These are phyloP conservation scores for Irena cyanogastra DNA, from an alignment of 2,113 vertebrate species.

Conservation along the genomic window DNA sequence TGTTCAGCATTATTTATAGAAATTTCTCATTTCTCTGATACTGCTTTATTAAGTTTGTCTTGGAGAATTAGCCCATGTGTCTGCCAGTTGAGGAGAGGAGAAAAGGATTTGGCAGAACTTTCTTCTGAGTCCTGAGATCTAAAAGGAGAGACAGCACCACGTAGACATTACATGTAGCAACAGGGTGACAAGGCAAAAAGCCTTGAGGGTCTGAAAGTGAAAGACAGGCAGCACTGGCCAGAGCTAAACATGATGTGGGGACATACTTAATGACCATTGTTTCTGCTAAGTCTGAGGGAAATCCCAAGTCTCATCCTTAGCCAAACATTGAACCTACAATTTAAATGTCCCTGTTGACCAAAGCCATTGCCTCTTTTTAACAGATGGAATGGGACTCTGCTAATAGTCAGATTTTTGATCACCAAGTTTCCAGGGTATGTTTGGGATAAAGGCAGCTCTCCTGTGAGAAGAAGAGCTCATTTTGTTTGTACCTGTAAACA, in stretches of 20 bases:
- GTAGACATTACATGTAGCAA: not conserved
- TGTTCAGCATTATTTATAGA: slow-evolving; percentile 13
- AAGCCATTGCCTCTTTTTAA: not conserved
- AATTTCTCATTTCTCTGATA: not conserved
- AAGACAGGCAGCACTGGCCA: not conserved
- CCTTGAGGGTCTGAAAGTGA: not conserved
- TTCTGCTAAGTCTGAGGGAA: not conserved
- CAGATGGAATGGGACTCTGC: not conserved
- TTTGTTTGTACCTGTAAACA: slow-evolving; percentile 35
- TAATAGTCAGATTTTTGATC: slow-evolving; percentile 11
- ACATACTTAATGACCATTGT: not conserved
- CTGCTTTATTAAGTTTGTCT: not conserved
- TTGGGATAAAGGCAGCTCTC: not conserved
- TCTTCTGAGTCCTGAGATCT: not conserved
- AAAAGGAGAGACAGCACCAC: not conserved
- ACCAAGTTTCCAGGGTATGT: not conserved
- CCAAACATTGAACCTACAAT: not conserved
- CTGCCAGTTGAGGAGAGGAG: not conserved
- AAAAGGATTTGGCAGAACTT: not conserved
- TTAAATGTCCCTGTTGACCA: not conserved
- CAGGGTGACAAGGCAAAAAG: not conserved
- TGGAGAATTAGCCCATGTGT: not conserved
- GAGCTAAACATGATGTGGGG: not conserved
- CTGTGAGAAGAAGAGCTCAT: not conserved
- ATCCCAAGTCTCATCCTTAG: not conserved